Evolutionary conservation across 2,797 vertebrate species (phyloP).

Genomic region (Notolepis coatsorum): DNA sequence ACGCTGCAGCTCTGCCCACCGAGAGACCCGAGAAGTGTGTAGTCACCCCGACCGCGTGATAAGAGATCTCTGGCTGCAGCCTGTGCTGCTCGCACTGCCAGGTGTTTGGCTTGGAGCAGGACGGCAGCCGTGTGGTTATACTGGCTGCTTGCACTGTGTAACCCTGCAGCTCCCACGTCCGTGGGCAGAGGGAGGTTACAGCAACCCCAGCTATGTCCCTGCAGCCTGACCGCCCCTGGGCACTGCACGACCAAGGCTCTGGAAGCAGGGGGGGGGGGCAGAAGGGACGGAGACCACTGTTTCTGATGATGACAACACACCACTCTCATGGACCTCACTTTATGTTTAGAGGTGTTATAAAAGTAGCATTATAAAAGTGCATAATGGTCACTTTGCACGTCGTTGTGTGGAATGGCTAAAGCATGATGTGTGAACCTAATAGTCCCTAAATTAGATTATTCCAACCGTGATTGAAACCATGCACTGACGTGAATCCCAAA

Average conservation of each 20-base stretch:
- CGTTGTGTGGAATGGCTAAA: too few species aligned
- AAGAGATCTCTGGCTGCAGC: constrained; percentile 26
- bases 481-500: too few species aligned
- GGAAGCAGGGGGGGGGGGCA: constrained; percentile 32
- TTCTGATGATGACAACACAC: constrained; percentile 4
- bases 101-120: constrained; percentile 68
- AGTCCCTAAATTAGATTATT: too few species aligned
- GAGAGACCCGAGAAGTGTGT: constrained; percentile 40
- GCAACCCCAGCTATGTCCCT: constrained; percentile 33
- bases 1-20: constrained; percentile 11
- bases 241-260: constrained; percentile 26
- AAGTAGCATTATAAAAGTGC: too few species aligned
- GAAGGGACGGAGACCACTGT: constrained; percentile 12
- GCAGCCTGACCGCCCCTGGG: constrained; percentile 23
- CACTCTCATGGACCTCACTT: too few species aligned
- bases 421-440: too few species aligned
- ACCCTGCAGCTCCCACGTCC: constrained; percentile 51
- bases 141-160: constrained; percentile 50
- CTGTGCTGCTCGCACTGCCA: constrained; percentile 47
- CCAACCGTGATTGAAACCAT: too few species aligned
- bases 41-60: constrained; percentile 44
- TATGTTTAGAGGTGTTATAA: too few species aligned
- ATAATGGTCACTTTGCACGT: too few species aligned
- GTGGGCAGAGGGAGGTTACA: constrained; percentile 34
- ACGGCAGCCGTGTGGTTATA: constrained; percentile 47